Conservation (phyloP, 2,888 invertebrate species). For the Hirtodrosophila alboralis region DNA sequence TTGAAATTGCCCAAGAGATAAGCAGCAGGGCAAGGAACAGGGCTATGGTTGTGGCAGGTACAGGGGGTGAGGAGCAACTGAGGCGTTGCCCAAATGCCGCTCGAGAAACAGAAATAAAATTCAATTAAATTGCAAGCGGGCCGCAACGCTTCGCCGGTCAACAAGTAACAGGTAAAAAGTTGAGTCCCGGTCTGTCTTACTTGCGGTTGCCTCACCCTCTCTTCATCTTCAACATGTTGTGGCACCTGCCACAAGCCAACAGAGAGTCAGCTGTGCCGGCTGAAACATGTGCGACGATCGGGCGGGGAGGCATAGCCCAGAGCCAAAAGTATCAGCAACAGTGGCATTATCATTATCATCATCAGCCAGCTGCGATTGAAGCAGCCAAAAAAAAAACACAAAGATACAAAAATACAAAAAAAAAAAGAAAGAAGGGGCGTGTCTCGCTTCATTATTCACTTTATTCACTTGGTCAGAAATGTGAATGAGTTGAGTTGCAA, state of each 20-base stretch:
- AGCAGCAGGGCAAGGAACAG: constrained; percentile 21
- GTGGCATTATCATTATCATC: constrained; percentile 20
- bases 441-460: constrained; percentile 55
- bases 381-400: constrained; percentile 5
- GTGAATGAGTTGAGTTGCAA: constrained; percentile 27
- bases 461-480: constrained; percentile 48
- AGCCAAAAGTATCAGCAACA: constrained; percentile 41
- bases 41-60: constrained; percentile 5
- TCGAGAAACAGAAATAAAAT: constrained; percentile 69
- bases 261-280: constrained; percentile 63
- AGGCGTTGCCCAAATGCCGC: constrained; percentile 73
- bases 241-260: constrained; percentile 71
- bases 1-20: constrained; percentile 58
- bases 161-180: constrained; percentile 56
- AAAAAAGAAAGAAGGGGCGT: constrained; percentile 42
- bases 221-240: no score
- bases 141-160: constrained; percentile 60
- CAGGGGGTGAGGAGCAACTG: constrained; percentile 25
- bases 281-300: constrained; percentile 57
- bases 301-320: constrained; percentile 41
- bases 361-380: constrained; percentile 52
- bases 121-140: constrained; percentile 71
- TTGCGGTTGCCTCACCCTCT: no score
- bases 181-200: constrained; percentile 35
- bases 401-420: constrained; percentile 6